A percentile compares a stretch with the other conserved stretches of the same genome.
Conservation (phyloP, 2,888 invertebrate species). For the Steinernema carpocapsae region DNA sequence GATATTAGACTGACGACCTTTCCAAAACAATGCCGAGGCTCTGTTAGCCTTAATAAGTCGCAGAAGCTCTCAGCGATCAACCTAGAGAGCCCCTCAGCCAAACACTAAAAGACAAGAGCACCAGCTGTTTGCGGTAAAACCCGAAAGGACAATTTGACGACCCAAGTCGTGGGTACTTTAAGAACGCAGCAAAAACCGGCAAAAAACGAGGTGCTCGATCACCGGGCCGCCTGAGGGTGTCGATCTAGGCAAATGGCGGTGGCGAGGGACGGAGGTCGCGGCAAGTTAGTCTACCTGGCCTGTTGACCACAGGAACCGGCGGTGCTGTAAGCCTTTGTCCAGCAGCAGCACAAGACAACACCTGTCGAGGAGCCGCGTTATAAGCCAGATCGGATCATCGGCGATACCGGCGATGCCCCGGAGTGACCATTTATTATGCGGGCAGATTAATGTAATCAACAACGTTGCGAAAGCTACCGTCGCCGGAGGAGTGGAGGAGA, state of each 20-base stretch:
- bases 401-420: background rate
- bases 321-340: slow-evolving; percentile 13
- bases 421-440: slow-evolving; percentile 21
- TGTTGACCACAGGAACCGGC: slow-evolving; percentile 30
- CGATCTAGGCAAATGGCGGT: slow-evolving; percentile 10
- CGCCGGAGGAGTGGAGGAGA: background rate
- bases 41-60: too few relatives aligned
- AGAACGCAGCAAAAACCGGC: too few relatives aligned
- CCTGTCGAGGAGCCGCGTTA: too few relatives aligned
- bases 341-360: slow-evolving; percentile 22
- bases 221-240: slow-evolving; percentile 13
- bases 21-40: too few relatives aligned
- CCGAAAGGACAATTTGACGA: too few relatives aligned
- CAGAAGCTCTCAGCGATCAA: too few relatives aligned
- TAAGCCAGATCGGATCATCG: background rate
- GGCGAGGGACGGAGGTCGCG: background rate
- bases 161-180: too few relatives aligned
- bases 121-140: too few relatives aligned
- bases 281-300: background rate
- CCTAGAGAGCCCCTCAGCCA: too few relatives aligned
- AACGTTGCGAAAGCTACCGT: background rate
- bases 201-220: background rate
- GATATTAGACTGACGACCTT: too few relatives aligned
- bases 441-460: slow-evolving; percentile 3
- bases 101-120: too few relatives aligned